phyloP scores from a whole-genome alignment of 1,140 invertebrate species.

The Lepeophtheirus salmonis region DNA sequence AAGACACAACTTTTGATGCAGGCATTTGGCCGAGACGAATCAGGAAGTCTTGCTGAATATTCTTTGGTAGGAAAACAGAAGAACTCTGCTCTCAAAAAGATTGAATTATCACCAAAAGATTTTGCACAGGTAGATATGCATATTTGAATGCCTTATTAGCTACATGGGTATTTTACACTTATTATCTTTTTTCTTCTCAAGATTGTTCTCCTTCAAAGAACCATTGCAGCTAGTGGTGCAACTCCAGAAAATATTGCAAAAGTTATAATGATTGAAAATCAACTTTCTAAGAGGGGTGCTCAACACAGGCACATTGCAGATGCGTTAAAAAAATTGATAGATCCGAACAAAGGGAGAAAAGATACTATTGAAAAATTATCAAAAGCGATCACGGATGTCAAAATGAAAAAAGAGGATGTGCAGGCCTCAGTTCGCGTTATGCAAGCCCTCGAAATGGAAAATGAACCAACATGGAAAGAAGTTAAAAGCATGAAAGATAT shows the following conservation, averaged over 20 bases:
- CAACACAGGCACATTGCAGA: constrained; percentile 5
- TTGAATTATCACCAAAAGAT: constrained; percentile 13
- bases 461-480: constrained; percentile 16
- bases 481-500: constrained; percentile 17
- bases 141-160: constrained; percentile 1
- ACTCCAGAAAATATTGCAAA: constrained; percentile 16
- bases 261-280: constrained; percentile 10
- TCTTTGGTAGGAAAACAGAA: constrained; percentile 9
- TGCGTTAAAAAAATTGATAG: neutral
- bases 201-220: neutral
- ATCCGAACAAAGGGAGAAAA: neutral
- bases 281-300: constrained; percentile 9
- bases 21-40: constrained; percentile 12
- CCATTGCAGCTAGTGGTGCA: constrained; percentile 10
- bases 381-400: constrained; percentile 1
- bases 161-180: neutral
- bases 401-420: constrained; percentile 14
- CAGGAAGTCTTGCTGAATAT: constrained; percentile 6
- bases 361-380: neutral
- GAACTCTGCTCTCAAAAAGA: constrained; percentile 9
- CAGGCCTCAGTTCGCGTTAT: neutral
- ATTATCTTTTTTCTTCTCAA: neutral
- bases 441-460: constrained; percentile 15
- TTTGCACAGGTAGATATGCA: constrained; percentile 11
- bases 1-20: constrained; percentile 18